Conservation (phyloP, 2,797 vertebrate genomes). For the Schizopygopsis malacanthus region DNA sequence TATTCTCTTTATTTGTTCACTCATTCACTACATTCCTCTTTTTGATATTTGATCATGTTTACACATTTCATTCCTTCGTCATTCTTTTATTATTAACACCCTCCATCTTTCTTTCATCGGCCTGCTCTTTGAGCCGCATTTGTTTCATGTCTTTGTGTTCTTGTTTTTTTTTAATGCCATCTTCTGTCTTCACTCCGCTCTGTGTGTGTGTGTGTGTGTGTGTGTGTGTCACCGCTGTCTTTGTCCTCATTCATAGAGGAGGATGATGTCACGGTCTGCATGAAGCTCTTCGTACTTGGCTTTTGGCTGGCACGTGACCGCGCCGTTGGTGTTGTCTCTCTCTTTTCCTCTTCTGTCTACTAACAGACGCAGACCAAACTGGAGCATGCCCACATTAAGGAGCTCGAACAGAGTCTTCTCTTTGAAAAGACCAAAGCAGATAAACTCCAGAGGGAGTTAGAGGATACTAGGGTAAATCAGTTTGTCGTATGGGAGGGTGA, state of each 20-base stretch:
- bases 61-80: constrained; percentile 28
- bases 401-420: constrained; percentile 94
- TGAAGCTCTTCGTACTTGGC: constrained; percentile 76
- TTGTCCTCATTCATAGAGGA: constrained; percentile 76
- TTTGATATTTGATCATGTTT: constrained; percentile 20
- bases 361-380: constrained; percentile 97
- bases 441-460: constrained; percentile 99
- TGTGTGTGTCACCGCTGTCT: constrained; percentile 63
- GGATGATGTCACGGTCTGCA: constrained; percentile 83
- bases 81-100: constrained; percentile 36
- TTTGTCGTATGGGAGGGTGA: constrained; percentile 80
- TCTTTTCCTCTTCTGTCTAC: constrained; percentile 85
- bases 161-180: constrained; percentile 23
- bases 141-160: constrained; percentile 36
- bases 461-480: constrained; percentile 96
- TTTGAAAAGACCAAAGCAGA: constrained; percentile 99
- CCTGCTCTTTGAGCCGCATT: constrained; percentile 26
- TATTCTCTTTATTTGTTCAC: constrained; percentile 54
- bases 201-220: constrained; percentile 51
- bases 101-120: constrained; percentile 42
- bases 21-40: constrained; percentile 44
- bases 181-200: constrained; percentile 38
- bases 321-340: constrained; percentile 86
- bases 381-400: constrained; percentile 95
- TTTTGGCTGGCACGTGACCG: constrained; percentile 91